phyloP scores from a whole-genome alignment of 2,113 vertebrate genomes.

The Ptyas mucosa region DNA sequence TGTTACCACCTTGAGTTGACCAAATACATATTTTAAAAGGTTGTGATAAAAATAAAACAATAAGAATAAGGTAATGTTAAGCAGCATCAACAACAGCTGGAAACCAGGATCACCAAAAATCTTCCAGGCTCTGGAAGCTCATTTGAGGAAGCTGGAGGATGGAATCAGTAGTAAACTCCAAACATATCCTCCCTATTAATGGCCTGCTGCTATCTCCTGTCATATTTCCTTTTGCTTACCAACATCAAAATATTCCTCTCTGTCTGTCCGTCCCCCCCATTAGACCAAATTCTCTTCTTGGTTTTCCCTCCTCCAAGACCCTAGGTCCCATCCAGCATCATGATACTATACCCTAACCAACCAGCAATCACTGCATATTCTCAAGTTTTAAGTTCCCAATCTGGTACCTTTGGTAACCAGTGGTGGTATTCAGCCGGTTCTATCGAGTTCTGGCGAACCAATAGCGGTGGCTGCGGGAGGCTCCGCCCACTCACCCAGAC shows the following conservation, averaged over 20 bases:
- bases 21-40: background rate
- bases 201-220: background rate
- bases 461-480: no score
- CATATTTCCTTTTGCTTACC: background rate
- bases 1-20: background rate
- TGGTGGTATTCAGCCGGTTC: no score
- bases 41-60: background rate
- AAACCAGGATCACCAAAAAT: background rate
- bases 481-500: no score
- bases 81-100: background rate
- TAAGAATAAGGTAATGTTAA: background rate
- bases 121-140: background rate
- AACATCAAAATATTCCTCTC: background rate
- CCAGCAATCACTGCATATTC: background rate
- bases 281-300: background rate
- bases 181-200: background rate
- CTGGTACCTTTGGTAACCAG: background rate
- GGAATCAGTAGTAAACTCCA: background rate
- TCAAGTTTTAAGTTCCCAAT: background rate
- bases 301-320: background rate
- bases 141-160: background rate
- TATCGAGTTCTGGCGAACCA: no score
- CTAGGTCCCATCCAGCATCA: background rate
- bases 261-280: background rate
- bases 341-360: background rate